Conservation (phyloP, 2,888 invertebrate genomes). For the Drosophila rubida region DNA sequence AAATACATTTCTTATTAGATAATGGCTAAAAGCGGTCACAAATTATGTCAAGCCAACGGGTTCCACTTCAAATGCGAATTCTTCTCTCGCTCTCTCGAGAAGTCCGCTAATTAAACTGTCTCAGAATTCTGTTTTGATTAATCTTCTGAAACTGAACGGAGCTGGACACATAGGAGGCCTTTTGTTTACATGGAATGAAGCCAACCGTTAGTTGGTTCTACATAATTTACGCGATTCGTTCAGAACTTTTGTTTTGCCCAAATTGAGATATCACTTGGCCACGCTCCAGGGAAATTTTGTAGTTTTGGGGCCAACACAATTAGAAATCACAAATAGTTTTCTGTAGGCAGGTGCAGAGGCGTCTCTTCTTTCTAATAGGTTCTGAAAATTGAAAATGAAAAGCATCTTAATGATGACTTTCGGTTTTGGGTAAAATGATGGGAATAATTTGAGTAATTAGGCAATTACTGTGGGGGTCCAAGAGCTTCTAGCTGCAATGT, state of each 20-base stretch:
- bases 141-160: conserved; percentile 11
- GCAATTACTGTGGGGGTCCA: background rate
- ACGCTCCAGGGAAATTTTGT: conserved; percentile 41
- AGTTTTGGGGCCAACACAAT: conserved; percentile 36
- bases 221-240: conserved; percentile 38
- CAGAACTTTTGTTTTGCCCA: conserved; percentile 31
- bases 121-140: conserved; percentile 41
- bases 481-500: background rate
- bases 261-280: conserved; percentile 30
- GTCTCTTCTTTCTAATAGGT: conserved; percentile 20
- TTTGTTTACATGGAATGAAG: conserved; percentile 45
- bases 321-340: conserved; percentile 47
- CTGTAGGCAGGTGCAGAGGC: conserved; percentile 12
- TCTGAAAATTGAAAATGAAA: conserved; percentile 54
- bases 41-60: conserved; percentile 56
- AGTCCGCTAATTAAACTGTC: conserved; percentile 52
- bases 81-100: conserved; percentile 6
- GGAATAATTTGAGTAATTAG: conserved; percentile 17
- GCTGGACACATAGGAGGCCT: conserved; percentile 2
- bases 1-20: conserved; percentile 42
- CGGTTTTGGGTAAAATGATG: conserved; percentile 38
- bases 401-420: conserved; percentile 55
- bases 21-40: conserved; percentile 37
- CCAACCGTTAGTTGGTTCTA: conserved; percentile 67
- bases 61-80: conserved; percentile 49